A percentile compares a stretch with the other conserved stretches of the same genome.
These are phyloP conservation scores for Callionymus lyra DNA, from an alignment of 2,113 vertebrate genomes.

Conservation along the genomic window DNA sequence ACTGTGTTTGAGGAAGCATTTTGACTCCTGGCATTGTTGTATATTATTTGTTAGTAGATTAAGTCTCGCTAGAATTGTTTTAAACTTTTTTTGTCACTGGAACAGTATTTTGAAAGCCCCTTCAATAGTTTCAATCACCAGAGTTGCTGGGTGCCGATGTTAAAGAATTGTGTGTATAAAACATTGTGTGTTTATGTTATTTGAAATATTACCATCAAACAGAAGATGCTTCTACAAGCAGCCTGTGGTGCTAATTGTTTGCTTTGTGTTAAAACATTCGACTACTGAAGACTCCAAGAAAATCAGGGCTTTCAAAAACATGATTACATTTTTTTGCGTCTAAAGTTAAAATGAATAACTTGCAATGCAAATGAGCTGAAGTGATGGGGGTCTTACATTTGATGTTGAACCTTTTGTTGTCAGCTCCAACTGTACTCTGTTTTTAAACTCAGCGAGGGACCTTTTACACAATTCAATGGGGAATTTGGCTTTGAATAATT, in stretches of 20 bases:
- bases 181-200: no score
- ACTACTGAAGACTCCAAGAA: conserved; percentile 26
- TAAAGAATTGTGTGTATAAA: no score
- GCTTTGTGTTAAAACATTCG: conserved; percentile 42
- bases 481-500: conserved; percentile 68
- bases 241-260: conserved; percentile 50
- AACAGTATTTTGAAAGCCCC: no score
- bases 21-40: no score
- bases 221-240: conserved; percentile 2
- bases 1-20: no score
- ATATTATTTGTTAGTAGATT: no score
- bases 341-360: conserved; percentile 56
- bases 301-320: conserved; percentile 37
- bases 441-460: conserved; percentile 63
- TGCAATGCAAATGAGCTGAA: conserved; percentile 61
- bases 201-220: no score
- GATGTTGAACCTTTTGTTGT: conserved; percentile 65
- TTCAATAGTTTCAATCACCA: no score
- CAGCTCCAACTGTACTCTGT: conserved; percentile 57
- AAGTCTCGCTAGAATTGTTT: no score
- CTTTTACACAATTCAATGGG: conserved; percentile 67
- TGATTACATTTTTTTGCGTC: conserved; percentile 39
- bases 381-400: conserved; percentile 55
- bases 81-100: no score
- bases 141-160: no score